Percentiles rank a stretch among this genome's conserved stretches.
Conservation (phyloP, 2,888 invertebrate species). For the Carabus problematicus region DNA sequence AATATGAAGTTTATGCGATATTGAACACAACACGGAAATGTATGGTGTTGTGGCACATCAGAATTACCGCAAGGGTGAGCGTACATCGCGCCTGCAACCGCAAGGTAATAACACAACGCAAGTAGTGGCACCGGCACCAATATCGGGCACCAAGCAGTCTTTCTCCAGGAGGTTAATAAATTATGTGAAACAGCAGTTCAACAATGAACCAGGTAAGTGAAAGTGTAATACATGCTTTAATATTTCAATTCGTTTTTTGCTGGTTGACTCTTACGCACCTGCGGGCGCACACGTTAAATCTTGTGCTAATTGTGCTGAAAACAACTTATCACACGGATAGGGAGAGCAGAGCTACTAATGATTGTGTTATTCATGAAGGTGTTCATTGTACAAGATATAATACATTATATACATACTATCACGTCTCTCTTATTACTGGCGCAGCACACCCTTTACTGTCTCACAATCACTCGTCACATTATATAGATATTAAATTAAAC, state of each 20-base stretch:
- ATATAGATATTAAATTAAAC: neutral
- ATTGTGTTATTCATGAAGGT: neutral
- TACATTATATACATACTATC: neutral
- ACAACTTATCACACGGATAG: too few species aligned
- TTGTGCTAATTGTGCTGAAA: too few species aligned
- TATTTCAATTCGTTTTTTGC: conserved; percentile 12
- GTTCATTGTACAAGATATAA: neutral
- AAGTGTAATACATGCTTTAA: conserved; percentile 8
- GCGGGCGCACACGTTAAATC: too few species aligned
- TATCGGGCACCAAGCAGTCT: conserved; percentile 6
- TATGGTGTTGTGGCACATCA: conserved; percentile 35
- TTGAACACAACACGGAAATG: conserved; percentile 9
- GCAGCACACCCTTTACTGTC: too few species aligned
- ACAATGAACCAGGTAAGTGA: conserved; percentile 30
- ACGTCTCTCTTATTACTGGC: too few species aligned
- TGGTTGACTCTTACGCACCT: neutral
- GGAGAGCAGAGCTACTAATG: too few species aligned
- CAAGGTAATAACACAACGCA: conserved; percentile 4
- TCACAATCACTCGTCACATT: too few species aligned
- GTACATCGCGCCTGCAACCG: conserved; percentile 12
- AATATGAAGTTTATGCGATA: neutral
- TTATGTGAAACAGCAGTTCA: conserved; percentile 32
- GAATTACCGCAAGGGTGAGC: conserved; percentile 31
- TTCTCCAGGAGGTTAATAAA: conserved; percentile 31
- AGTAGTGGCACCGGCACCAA: conserved; percentile 11